phyloP scores from a whole-genome alignment of 2,113 vertebrate species.

The Chinchilla lanigera region DNA sequence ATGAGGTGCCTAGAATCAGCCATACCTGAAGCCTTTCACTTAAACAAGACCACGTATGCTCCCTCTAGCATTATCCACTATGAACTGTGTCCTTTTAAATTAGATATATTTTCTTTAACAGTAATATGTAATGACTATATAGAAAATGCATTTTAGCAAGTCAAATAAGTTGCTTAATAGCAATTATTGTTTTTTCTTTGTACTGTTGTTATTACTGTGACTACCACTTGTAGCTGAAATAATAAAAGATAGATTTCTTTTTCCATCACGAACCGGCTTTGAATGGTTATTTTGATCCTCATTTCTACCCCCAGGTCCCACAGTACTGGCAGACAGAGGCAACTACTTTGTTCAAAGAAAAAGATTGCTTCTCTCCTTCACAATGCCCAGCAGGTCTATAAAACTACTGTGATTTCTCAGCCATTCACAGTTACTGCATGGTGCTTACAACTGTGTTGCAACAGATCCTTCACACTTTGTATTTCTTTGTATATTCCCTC shows the following conservation, averaged over 20 bases:
- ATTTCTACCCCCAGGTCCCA: not conserved
- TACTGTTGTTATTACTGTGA: not conserved
- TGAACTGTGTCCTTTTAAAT: not conserved
- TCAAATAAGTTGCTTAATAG: not conserved
- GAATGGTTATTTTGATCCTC: not conserved
- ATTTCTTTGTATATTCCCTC: conserved; percentile 49
- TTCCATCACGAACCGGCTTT: not conserved
- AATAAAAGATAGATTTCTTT: conserved; percentile 1
- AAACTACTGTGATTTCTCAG: conserved; percentile 68
- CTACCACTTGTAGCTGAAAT: not conserved
- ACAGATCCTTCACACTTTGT: conserved; percentile 59
- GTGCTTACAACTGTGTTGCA: conserved; percentile 64
- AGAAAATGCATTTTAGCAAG: not conserved
- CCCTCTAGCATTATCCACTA: not conserved
- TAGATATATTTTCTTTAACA: not conserved
- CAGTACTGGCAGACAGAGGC: not conserved
- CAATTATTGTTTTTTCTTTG: not conserved
- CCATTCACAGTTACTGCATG: conserved; percentile 54
- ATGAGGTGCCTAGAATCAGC: not conserved
- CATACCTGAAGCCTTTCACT: not conserved
- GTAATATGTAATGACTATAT: not conserved
- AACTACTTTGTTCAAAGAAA: conserved; percentile 60
- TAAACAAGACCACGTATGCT: not conserved
- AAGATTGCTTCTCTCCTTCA: conserved; percentile 30
- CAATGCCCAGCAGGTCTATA: conserved; percentile 61